Conservation (phyloP, 2,113 vertebrate genomes). For the Fulica atra region DNA sequence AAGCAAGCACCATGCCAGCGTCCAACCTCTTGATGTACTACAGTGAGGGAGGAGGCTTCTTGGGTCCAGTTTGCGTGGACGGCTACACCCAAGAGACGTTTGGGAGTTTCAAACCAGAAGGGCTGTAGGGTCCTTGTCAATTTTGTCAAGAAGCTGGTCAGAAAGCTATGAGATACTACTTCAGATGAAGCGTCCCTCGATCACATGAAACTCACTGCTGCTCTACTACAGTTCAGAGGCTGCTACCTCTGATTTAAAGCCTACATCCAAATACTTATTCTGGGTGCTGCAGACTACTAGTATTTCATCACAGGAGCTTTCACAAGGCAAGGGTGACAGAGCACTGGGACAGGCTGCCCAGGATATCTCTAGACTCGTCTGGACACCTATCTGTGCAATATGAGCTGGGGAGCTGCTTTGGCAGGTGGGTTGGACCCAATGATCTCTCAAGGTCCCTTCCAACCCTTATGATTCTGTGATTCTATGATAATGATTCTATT, state of each 20-base stretch:
- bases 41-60: neutral
- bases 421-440: too few species aligned
- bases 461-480: too few species aligned
- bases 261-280: neutral
- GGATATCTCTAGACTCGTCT: too few species aligned
- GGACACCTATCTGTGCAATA: too few species aligned
- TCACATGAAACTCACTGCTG: neutral
- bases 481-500: too few species aligned
- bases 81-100: neutral
- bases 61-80: neutral
- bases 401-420: too few species aligned
- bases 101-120: neutral
- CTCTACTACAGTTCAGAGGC: neutral
- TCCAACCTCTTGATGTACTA: neutral
- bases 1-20: neutral
- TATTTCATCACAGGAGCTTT: neutral
- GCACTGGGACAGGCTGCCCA: too few species aligned
- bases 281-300: neutral
- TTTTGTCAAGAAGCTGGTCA: slow-evolving; percentile 10
- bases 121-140: neutral
- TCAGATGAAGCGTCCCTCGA: neutral
- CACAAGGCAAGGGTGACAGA: too few species aligned
- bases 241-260: neutral
- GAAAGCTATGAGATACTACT: neutral
- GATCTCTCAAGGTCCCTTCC: too few species aligned